These are phyloP conservation scores for Nomada fabriciana DNA, from an alignment of 2,888 invertebrate species.

Conservation along the genomic window DNA sequence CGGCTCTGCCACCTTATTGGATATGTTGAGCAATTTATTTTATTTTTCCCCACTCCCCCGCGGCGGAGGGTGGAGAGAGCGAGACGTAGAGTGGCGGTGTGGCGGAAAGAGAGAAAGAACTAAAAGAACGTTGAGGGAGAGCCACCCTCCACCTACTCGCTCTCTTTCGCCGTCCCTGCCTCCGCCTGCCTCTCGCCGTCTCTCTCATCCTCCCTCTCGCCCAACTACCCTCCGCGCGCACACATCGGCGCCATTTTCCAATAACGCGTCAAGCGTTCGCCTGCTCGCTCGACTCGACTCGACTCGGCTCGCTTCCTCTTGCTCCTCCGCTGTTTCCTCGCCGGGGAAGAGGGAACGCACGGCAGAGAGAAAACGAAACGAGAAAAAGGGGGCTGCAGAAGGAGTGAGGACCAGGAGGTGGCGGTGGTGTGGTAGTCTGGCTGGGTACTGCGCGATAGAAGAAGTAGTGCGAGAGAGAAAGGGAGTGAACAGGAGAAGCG, in stretches of 20 bases:
- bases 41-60: conserved; percentile 78
- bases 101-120: conserved; percentile 29
- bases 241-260: conserved; percentile 83
- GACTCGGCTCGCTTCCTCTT: conserved; percentile 49
- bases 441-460: conserved; percentile 45
- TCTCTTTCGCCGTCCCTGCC: conserved; percentile 9
- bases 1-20: conserved; percentile 84
- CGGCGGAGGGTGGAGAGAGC: conserved; percentile 9
- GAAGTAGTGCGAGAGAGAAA: conserved; percentile 11
- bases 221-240: conserved; percentile 68
- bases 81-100: conserved; percentile 22
- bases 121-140: conserved; percentile 15
- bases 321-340: conserved; percentile 54
- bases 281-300: conserved; percentile 58
- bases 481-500: conserved; percentile 1
- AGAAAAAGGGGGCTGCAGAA: conserved; percentile 56
- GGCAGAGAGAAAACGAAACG: conserved; percentile 54
- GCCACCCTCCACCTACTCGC: conserved; percentile 57
- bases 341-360: background rate
- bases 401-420: conserved; percentile 44
- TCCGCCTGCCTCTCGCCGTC: background rate
- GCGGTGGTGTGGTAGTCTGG: conserved; percentile 48
- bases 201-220: background rate
- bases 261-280: conserved; percentile 80
- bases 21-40: conserved; percentile 84